Base-by-base conservation (phyloP, 2,797 vertebrate species). In the Sebastes alutus region DNA sequence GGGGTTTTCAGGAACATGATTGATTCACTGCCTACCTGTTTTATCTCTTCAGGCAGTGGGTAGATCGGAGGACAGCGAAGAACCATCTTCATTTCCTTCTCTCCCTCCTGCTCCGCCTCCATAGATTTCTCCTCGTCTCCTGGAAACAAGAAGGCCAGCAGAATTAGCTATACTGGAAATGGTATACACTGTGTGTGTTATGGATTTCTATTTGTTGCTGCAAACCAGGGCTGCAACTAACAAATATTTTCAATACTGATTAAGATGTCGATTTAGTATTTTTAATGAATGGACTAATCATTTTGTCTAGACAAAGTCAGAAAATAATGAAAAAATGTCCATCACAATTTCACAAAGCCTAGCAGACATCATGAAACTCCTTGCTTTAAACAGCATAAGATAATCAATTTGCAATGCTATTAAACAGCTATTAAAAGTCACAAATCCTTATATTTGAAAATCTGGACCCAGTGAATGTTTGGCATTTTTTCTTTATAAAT, bases 21-120 rank as follows among this genome's bases (percentile, higher is more conserved):
- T 72, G 5, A 82, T 82, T 82, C 29, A 55, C 49, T 64, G 23
- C 85, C 35, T 96, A 98, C 97, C 97, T 97, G 95, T 73, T 93
- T 95, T 81, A 98, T 97, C 91, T 96, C 97, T 78, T 97, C 93
- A 16, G 97, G 98, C 81, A 97, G 94, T 0, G 96, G 94, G 78
- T 97, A 93, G 70, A 93, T 7, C 3, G 96, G 96, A 77, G 88
- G 61, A 85, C 69, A 63, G 72, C 92, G 93, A 59, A 82, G 82
- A 80, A 78, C 52, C 23, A 80, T 94, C 76, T 96, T 96, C 93
- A 97, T 96, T 87, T 95, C 75, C 74, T 82, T 56, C 75, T 88
- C 87, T 30, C 77, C 75, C 60, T 80, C 75, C 82, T 73, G 70
- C 56, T 76, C 72, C 7, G 5, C 78, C 66, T 88, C 77, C 81